These are phyloP conservation scores for Todus mexicanus DNA, from an alignment of 2,797 vertebrate species.

Conservation along the genomic window DNA sequence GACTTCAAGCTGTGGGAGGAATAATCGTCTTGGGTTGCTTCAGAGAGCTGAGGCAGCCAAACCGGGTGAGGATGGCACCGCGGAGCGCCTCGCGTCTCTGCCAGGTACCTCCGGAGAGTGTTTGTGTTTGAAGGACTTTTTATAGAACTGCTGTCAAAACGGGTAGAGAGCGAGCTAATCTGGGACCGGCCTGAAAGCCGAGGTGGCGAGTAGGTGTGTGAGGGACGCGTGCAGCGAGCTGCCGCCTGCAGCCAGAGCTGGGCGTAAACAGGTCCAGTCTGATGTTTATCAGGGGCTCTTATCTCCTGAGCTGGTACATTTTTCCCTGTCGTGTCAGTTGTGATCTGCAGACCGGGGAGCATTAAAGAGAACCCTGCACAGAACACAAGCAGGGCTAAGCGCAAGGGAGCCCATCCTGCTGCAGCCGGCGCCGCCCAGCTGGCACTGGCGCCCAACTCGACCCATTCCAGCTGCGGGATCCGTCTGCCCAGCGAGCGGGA, in stretches of 20 bases:
- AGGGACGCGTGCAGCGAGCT: neutral
- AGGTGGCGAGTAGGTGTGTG: neutral
- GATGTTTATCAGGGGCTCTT: neutral
- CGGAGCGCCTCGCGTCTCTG: neutral
- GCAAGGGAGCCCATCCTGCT: neutral
- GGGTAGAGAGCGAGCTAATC: neutral
- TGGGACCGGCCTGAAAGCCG: neutral
- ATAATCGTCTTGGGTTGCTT: constrained; percentile 13
- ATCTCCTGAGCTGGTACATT: neutral
- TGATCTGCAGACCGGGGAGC: neutral
- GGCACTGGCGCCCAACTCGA: neutral
- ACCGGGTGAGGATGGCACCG: neutral
- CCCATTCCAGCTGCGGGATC: neutral
- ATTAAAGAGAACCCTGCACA: neutral
- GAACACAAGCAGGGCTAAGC: neutral
- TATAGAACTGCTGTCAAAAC: neutral
- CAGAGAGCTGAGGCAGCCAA: constrained; percentile 7
- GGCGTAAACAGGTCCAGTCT: neutral
- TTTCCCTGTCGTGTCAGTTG: neutral
- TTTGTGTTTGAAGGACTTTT: neutral
- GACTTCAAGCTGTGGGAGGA: constrained; percentile 61
- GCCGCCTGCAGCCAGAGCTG: neutral
- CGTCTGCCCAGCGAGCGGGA: neutral
- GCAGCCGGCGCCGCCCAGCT: neutral
- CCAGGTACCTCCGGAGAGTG: neutral